phyloP scores from a whole-genome alignment of 2,113 vertebrate species.

The Mellivora capensis region DNA sequence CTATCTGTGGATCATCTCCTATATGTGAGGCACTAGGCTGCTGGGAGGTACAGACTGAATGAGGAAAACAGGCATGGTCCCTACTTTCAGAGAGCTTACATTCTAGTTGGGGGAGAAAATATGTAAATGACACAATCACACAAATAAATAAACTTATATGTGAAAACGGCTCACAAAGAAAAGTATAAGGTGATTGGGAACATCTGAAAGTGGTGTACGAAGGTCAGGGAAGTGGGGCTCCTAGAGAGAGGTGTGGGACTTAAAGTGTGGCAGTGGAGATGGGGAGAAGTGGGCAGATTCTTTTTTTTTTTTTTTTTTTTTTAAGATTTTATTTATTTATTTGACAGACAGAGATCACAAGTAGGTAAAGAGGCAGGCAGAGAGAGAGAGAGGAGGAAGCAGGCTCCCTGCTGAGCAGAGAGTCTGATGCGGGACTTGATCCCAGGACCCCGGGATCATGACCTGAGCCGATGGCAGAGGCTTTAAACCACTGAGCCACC shows the following conservation, averaged over 20 bases:
- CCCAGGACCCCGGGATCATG: no score
- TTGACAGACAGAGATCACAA: no score
- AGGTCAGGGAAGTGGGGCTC: not conserved
- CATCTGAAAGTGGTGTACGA: accelerated
- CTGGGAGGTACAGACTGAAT: not conserved
- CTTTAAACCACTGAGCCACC: no score
- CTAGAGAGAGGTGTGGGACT: not conserved
- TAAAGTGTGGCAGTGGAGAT: no score
- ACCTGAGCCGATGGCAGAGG: no score
- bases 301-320: no score
- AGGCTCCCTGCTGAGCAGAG: no score
- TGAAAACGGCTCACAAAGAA: not conserved
- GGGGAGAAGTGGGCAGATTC: not conserved
- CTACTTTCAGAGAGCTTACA: not conserved
- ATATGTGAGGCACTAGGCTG: not conserved
- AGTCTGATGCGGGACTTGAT: no score
- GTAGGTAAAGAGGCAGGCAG: no score
- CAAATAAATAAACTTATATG: not conserved
- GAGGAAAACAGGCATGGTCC: not conserved
- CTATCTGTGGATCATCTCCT: not conserved
- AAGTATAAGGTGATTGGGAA: not conserved
- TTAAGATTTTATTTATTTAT: no score
- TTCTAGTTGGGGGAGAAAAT: not conserved
- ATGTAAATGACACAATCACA: not conserved
- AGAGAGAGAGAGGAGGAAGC: no score